A percentile compares a stretch with the other conserved stretches of the same genome.
These are phyloP conservation scores for Antrozous pallidus DNA, from an alignment of 2,797 vertebrate species.

Conservation along the genomic window DNA sequence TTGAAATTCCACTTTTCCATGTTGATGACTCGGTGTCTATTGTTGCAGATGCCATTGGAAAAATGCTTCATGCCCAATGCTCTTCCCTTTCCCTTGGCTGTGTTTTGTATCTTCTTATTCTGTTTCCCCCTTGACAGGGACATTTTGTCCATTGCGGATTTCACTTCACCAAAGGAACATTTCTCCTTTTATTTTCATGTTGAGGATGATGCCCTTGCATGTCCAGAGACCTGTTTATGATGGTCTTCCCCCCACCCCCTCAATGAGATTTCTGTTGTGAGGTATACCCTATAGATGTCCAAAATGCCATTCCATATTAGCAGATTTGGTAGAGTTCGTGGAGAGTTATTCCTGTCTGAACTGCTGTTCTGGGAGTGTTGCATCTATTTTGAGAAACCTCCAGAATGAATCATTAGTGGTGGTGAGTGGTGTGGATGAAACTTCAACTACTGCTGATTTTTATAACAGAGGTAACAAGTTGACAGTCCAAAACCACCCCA, in stretches of 20 bases:
- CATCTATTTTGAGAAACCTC: neutral
- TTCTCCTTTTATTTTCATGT: neutral
- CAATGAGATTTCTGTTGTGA: neutral
- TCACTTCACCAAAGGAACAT: neutral
- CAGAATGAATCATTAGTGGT: neutral
- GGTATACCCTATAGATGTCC: neutral
- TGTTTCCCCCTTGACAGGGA: rapidly evolving
- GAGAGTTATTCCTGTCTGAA: neutral
- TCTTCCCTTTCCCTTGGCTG: neutral
- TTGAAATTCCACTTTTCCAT: neutral
- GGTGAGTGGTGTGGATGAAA: too few species aligned
- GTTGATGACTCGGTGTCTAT: rapidly evolving
- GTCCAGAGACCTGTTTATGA: neutral
- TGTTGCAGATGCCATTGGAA: neutral
- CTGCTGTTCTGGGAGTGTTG: neutral
- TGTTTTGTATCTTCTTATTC: neutral
- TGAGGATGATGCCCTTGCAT: neutral
- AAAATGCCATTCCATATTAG: too few species aligned
- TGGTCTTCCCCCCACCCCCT: too few species aligned
- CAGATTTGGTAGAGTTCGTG: neutral
- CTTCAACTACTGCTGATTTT: neutral
- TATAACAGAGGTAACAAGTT: neutral
- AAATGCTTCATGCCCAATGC: neutral
- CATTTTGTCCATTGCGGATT: neutral
- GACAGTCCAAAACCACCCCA: neutral